Evolutionary conservation across 2,113 vertebrate genomes (phyloP), one percentile per base, ranked within the genome.

Genomic region (Callospermophilus lateralis): DNA sequence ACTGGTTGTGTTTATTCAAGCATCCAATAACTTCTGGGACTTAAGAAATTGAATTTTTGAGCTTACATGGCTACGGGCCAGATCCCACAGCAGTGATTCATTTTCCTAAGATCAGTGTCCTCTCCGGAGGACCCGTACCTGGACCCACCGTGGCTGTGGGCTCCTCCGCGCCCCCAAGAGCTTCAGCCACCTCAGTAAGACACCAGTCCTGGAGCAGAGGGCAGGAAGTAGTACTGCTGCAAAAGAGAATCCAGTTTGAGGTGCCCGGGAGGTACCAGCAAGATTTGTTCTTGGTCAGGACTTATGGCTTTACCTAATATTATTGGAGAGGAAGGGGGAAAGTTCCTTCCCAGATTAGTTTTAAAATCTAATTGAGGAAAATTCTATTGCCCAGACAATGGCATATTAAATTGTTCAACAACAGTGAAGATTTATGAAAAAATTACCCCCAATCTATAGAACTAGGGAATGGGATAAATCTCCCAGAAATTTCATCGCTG

Each of bases 311-410:
- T 86, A 13, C 85, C 42, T 93, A 70, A 67, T 58, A 39, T 22
- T 61, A 28, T 8, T 84, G 93, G 79, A 91, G 72, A 84, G 55
- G 4, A 72, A 55, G 51, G 95, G 76, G 80, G 77, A 90, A 90
- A 90, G 53, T 45, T 97, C 77, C 81, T 94, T 86, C 89, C 73
- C 74, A 39, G 73, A 97, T 86, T 96, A 96, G 95, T 83, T 92
- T 97, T 86, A 61, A 94, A 98, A 98, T 98, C 93, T 61, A 98
- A 97, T 98, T 89, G 84, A 74, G 73, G 68, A 37, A 67, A 95
- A 96, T 96, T 93, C 58, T 72, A 88, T 96, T 95, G 81, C 89
- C 77, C 96, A 84, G 96, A 78, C 94, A 92, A 91, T 97, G 81
- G 93, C 7, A 4, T 95, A 68, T 84, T 93, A 93, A 96, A 97